These are phyloP conservation scores for Scleropages formosus DNA, from an alignment of 2,797 vertebrate species.

Conservation along the genomic window DNA sequence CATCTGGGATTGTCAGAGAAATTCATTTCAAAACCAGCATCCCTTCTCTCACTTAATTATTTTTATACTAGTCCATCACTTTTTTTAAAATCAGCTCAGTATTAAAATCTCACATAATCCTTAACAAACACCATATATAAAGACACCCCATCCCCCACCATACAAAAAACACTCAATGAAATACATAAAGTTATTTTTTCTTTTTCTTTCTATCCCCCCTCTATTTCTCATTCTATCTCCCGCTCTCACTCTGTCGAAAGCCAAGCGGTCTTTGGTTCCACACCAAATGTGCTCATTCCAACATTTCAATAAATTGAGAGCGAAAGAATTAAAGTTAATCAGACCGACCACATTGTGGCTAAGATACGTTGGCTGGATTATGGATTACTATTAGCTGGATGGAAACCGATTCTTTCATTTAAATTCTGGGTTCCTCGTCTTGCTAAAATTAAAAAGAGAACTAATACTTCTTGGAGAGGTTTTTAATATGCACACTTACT, in stretches of 20 bases:
- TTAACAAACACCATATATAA: slow-evolving; percentile 45
- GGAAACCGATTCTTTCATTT: slow-evolving; percentile 82
- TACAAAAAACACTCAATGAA: slow-evolving; percentile 28
- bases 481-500: slow-evolving; percentile 47
- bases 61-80: slow-evolving; percentile 65
- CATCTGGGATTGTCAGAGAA: slow-evolving; percentile 77
- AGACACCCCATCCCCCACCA: slow-evolving; percentile 31
- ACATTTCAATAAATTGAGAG: slow-evolving; percentile 81
- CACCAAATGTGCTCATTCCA: slow-evolving; percentile 77
- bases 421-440: slow-evolving; percentile 74
- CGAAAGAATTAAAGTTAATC: slow-evolving; percentile 82
- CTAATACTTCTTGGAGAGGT: slow-evolving; percentile 80
- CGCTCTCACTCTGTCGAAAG: slow-evolving; percentile 41
- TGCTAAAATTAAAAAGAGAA: slow-evolving; percentile 78
- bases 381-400: slow-evolving; percentile 84
- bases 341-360: slow-evolving; percentile 80
- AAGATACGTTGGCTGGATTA: slow-evolving; percentile 79
- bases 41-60: slow-evolving; percentile 71
- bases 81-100: slow-evolving; percentile 55
- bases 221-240: slow-evolving; percentile 47
- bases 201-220: slow-evolving; percentile 27
- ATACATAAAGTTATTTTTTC: slow-evolving; percentile 20
- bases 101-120: slow-evolving; percentile 64
- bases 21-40: slow-evolving; percentile 77
- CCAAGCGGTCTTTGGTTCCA: slow-evolving; percentile 62